Conservation (phyloP, 2,113 vertebrate species). For the Gracilinanus agilis region DNA sequence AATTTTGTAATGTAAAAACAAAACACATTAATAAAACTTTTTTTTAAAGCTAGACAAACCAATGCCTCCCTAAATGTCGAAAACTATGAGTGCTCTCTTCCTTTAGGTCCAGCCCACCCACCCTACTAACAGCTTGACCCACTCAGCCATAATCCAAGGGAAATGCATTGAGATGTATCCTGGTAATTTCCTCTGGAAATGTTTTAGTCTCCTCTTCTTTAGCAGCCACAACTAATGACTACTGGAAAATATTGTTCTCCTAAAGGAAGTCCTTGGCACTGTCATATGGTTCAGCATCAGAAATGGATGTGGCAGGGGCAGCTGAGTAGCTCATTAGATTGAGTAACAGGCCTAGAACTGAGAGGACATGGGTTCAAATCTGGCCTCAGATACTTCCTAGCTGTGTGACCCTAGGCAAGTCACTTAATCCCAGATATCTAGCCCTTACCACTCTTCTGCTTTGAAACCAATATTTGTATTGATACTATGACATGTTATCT, state of each 20-base stretch:
- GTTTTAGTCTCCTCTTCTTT: background rate
- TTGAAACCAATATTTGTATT: too few species aligned
- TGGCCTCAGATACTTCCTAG: too few species aligned
- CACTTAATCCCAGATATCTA: too few species aligned
- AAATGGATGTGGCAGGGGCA: background rate
- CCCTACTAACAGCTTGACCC: background rate
- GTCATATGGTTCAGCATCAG: background rate
- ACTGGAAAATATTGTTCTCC: background rate
- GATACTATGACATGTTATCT: too few species aligned
- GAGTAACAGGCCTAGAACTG: too few species aligned
- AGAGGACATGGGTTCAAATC: too few species aligned
- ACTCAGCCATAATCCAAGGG: background rate
- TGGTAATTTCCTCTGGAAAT: background rate
- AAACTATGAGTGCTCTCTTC: background rate
- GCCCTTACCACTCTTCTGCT: too few species aligned
- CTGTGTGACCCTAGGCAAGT: too few species aligned
- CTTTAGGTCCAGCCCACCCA: background rate
- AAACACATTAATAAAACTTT: background rate
- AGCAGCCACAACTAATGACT: background rate
- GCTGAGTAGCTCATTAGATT: too few species aligned
- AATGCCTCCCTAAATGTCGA: background rate
- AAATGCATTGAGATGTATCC: background rate
- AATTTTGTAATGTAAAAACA: background rate
- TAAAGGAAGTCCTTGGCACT: background rate
- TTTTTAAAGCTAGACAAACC: background rate